phyloP scores from a whole-genome alignment of 1,140 invertebrate species.

The Mycetomoellerius zeteki region DNA sequence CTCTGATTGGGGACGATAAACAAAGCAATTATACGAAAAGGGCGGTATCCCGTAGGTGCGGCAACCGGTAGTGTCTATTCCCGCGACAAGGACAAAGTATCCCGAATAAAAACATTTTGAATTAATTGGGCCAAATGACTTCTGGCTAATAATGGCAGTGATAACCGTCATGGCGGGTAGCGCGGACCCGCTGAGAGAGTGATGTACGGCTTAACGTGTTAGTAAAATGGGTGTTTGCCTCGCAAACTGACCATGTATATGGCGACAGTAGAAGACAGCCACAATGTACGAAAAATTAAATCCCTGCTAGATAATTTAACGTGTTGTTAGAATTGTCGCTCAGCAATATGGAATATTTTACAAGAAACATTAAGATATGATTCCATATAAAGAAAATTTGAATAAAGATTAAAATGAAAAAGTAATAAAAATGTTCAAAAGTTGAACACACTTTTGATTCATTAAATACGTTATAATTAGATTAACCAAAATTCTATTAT shows the following conservation, averaged over 20 bases:
- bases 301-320: conserved; percentile 1
- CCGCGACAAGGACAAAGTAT: conserved; percentile 71
- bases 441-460: not conserved
- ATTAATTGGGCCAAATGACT: conserved; percentile 70
- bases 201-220: conserved; percentile 43
- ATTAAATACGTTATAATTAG: not conserved
- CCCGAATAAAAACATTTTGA: conserved; percentile 71
- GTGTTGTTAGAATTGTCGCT: not conserved
- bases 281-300: conserved; percentile 33
- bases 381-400: not conserved
- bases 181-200: conserved; percentile 51
- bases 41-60: conserved; percentile 75
- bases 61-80: conserved; percentile 55
- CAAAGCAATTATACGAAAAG: conserved; percentile 85
- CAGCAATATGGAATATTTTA: too few relatives aligned
- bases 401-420: not conserved
- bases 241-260: conserved; percentile 8
- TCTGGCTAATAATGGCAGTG: conserved; percentile 67
- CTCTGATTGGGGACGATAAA: conserved; percentile 84
- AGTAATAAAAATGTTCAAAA: not conserved
- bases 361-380: not conserved
- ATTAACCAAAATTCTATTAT: not conserved
- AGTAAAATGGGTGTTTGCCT: conserved; percentile 53
- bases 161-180: conserved; percentile 45
- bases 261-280: not conserved